These are phyloP conservation scores for Cinclus cinclus DNA, from an alignment of 2,113 vertebrate genomes.

Conservation along the genomic window DNA sequence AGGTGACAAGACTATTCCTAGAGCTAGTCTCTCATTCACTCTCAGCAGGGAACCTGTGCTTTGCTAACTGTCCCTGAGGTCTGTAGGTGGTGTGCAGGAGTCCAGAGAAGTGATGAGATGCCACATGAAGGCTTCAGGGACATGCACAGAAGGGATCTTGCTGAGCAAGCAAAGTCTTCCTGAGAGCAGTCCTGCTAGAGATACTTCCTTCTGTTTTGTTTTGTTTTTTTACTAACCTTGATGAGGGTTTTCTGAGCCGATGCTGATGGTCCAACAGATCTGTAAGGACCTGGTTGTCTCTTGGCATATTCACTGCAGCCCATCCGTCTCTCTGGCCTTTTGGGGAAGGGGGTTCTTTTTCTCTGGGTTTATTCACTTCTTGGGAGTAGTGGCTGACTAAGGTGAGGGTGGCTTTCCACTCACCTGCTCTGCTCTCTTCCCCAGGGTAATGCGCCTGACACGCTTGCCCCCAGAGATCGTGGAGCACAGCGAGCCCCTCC, in stretches of 20 bases:
- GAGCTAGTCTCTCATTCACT: conserved; percentile 40
- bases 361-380: not conserved
- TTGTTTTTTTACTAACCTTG: not conserved
- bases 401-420: not conserved
- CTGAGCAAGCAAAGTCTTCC: conserved; percentile 25
- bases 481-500: conserved; percentile 92
- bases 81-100: conserved; percentile 48
- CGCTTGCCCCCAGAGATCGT: conserved; percentile 86
- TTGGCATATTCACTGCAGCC: conserved; percentile 15
- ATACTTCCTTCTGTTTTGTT: not conserved
- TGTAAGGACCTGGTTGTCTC: not conserved
- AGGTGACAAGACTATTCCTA: conserved; percentile 53
- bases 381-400: not conserved
- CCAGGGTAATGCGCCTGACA: conserved; percentile 89
- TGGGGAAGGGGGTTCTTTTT: conserved; percentile 40
- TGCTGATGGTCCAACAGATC: not conserved
- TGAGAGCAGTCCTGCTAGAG: conserved; percentile 22
- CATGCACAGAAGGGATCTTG: conserved; percentile 8
- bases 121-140: conserved; percentile 38
- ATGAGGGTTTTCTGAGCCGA: not conserved
- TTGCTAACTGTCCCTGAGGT: conserved; percentile 40
- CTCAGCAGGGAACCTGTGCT: conserved; percentile 39
- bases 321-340: not conserved
- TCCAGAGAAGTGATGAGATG: conserved; percentile 33
- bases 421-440: not conserved